Percentiles rank a stretch among this genome's conserved stretches.
These are phyloP conservation scores for Nephrotoma guestfalica DNA, from an alignment of 2,888 invertebrate species.

Conservation along the genomic window DNA sequence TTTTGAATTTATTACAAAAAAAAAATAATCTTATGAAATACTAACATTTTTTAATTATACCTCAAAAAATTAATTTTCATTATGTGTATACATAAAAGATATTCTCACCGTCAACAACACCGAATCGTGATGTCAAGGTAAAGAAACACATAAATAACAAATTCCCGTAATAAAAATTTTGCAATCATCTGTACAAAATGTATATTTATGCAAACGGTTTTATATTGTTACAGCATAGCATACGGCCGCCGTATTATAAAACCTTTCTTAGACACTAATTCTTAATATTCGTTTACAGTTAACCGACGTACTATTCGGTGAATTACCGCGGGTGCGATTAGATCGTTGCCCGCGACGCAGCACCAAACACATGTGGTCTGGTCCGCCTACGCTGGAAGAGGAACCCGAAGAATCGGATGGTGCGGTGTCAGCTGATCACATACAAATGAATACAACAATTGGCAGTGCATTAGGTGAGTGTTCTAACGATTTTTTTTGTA, in stretches of 20 bases:
- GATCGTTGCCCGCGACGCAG: slow-evolving; percentile 50
- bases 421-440: slow-evolving; percentile 16
- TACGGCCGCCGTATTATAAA: not conserved
- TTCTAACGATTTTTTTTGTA: not conserved
- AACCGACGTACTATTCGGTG: slow-evolving; percentile 30
- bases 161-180: not conserved
- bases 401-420: slow-evolving; percentile 40
- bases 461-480: slow-evolving; percentile 32
- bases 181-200: not conserved
- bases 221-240: not conserved
- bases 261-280: not conserved
- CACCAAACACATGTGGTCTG: slow-evolving; percentile 35
- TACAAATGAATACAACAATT: slow-evolving; percentile 30
- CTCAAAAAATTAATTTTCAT: not conserved
- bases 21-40: not conserved
- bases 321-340: slow-evolving; percentile 45
- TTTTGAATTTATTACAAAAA: not conserved
- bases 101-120: slow-evolving; percentile 22
- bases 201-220: not conserved
- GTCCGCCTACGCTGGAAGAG: slow-evolving; percentile 44
- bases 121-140: slow-evolving; percentile 32
- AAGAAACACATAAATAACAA: not conserved
- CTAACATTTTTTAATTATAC: slow-evolving; percentile 5
- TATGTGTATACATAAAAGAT: not conserved
- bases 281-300: slow-evolving; percentile 17